These are phyloP conservation scores for Anguilla japonica DNA, from an alignment of 2,113 vertebrate species.

Conservation along the genomic window DNA sequence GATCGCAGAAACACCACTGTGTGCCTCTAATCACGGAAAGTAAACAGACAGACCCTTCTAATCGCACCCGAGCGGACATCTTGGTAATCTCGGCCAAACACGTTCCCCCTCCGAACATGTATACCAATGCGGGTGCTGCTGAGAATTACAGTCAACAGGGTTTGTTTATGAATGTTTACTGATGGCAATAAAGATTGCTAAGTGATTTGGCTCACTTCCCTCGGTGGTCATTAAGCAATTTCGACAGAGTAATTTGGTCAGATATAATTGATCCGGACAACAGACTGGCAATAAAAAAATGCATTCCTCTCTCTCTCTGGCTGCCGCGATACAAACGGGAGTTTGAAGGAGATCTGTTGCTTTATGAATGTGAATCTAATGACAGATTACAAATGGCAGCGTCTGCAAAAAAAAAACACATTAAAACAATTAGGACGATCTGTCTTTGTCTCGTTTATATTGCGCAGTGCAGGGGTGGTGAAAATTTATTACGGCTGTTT, in stretches of 20 bases:
- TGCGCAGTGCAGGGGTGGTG: conserved; percentile 45
- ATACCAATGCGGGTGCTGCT: not conserved
- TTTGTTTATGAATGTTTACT: conserved; percentile 28
- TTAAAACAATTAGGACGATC: conserved; percentile 64
- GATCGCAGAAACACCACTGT: conserved; percentile 28
- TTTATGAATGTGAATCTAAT: not conserved
- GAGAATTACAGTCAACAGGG: conserved; percentile 23
- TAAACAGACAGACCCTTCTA: conserved; percentile 26
- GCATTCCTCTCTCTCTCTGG: conserved; percentile 15
- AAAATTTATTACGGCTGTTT: conserved; percentile 5
- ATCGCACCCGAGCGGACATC: not conserved
- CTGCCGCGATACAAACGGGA: not conserved
- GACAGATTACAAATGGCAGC: conserved; percentile 47
- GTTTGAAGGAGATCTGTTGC: not conserved
- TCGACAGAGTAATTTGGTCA: conserved; percentile 23
- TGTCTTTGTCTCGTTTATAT: conserved; percentile 65
- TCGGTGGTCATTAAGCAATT: conserved; percentile 27
- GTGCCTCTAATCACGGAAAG: conserved; percentile 14
- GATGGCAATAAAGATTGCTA: conserved; percentile 29
- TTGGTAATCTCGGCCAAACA: conserved; percentile 29
- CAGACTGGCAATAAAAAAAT: conserved; percentile 17
- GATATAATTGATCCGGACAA: conserved; percentile 24
- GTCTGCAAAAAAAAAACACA: conserved; percentile 55
- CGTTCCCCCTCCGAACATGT: conserved; percentile 1
- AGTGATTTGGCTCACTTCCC: conserved; percentile 35